Evolutionary conservation across 37 sponge, comb jelly and placozoan genomes (phyloP).

Genomic region (Hormiphora californensis): DNA sequence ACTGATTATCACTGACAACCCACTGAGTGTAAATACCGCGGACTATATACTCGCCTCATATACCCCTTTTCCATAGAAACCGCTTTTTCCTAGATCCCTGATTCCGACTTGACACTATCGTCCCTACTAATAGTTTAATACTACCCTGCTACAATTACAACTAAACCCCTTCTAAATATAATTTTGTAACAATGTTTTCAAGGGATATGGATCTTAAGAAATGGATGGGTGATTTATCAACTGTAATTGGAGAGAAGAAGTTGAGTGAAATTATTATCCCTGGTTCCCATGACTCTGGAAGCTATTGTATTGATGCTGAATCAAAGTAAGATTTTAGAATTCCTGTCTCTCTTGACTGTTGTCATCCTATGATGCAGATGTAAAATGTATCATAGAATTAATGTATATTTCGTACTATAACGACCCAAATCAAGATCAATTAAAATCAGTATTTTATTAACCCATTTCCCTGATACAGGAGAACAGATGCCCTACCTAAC

Average conservation of each 20-base stretch:
- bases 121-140: no score
- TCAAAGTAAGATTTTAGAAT: neutral
- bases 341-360: neutral
- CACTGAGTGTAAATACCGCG: no score
- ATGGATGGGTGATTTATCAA: conserved; percentile 6
- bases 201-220: conserved; percentile 39
- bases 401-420: no score
- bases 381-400: no score
- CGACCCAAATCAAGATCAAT: neutral
- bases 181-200: no score
- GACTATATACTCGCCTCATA: no score
- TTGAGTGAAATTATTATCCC: conserved; percentile 45
- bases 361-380: neutral
- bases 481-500: conserved; percentile 8
- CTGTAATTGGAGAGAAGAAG: neutral
- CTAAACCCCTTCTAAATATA: no score
- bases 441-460: neutral
- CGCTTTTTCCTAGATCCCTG: no score
- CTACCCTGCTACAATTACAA: no score
- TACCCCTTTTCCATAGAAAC: no score
- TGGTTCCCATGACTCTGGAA: conserved; percentile 54
- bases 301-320: neutral
- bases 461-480: neutral
- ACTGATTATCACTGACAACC: no score
- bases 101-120: no score